A percentile compares a stretch with the other conserved stretches of the same genome.
phyloP scores from a whole-genome alignment of 2,797 vertebrate genomes.

The Luscinia megarhynchos region DNA sequence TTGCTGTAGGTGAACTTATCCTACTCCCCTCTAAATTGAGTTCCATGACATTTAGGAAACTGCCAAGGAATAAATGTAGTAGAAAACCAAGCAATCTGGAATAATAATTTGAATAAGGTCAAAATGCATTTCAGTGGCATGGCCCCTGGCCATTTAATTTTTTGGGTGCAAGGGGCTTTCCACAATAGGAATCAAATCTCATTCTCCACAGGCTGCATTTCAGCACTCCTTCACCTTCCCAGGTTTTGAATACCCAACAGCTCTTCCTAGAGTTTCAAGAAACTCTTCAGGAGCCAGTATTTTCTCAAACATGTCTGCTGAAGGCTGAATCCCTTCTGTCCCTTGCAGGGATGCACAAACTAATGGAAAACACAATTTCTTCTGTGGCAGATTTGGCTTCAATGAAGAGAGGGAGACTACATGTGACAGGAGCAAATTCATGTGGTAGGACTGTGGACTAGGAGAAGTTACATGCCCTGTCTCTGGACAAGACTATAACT shows the following conservation, averaged over 20 bases:
- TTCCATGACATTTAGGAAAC: background rate
- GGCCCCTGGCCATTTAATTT: background rate
- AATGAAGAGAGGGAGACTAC: background rate
- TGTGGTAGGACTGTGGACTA: fast-evolving
- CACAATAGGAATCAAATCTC: background rate
- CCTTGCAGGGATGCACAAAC: background rate
- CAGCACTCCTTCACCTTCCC: background rate
- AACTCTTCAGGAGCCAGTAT: background rate
- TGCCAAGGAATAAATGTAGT: background rate
- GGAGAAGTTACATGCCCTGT: background rate
- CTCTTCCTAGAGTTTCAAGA: background rate
- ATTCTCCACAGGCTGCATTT: background rate
- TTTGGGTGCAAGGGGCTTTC: background rate
- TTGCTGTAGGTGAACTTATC: background rate
- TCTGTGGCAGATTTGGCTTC: background rate
- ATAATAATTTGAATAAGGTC: background rate
- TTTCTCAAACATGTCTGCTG: background rate
- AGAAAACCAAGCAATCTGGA: background rate
- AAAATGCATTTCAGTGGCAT: background rate
- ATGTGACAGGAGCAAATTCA: background rate
- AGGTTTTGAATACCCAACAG: background rate
- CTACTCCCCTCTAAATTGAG: background rate
- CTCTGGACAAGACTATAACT: background rate
- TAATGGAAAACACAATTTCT: background rate
- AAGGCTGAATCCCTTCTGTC: background rate